Evolutionary conservation across 92 coral and sea anemone genomes (phyloP), one percentile per base, ranked within the genome.

Genomic region (Phenganax subtilis): DNA sequence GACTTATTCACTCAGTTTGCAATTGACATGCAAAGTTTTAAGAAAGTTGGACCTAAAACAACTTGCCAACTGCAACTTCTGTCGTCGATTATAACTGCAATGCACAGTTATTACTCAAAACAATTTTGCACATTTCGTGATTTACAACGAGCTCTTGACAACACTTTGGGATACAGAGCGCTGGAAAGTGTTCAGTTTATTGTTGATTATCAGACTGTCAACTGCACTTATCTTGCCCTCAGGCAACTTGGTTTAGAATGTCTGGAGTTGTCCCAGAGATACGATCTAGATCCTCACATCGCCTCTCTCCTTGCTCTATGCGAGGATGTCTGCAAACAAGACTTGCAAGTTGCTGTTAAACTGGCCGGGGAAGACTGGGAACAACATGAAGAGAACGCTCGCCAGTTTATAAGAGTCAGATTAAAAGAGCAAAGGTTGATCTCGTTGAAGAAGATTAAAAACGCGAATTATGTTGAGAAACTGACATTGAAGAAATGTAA

Each of bases 1-100:
- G 99, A 96, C 67, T 79, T 90, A n/a, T 96, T 96, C 57, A 96
- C 99, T 11, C 93, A 96, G 87, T 96, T 90, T 89, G 99, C 99
- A 6, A 88, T 96, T 10, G 97, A 90, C 57, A 85, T 96, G 88
- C 99, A 96, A 83, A 82, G 97, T n/a, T 31, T 92, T 27, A 90
- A 88, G 75, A 89, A 89, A 69, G 93, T 96, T 30, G 89, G 87
- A 62, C 99, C 99, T 11, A 87, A 81, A 69, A 92, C 99, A 10
- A 88, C 89, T 77, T 84, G 88, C 14, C 99, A 96, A 81, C 52
- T 92, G n/a, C 89, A 92, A 60, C 90, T 96, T 12, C 91, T 97
- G 10, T 88, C 90, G 71, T 92, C 89, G 64, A 58, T 96, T 55
- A 92, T 97, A 8, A 85, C 80, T 29, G 83, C 89, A 27, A 96